Percentiles rank a stretch among this genome's conserved stretches.
Conservation (phyloP, 2,797 vertebrate species). For the Bovichtus variegatus region DNA sequence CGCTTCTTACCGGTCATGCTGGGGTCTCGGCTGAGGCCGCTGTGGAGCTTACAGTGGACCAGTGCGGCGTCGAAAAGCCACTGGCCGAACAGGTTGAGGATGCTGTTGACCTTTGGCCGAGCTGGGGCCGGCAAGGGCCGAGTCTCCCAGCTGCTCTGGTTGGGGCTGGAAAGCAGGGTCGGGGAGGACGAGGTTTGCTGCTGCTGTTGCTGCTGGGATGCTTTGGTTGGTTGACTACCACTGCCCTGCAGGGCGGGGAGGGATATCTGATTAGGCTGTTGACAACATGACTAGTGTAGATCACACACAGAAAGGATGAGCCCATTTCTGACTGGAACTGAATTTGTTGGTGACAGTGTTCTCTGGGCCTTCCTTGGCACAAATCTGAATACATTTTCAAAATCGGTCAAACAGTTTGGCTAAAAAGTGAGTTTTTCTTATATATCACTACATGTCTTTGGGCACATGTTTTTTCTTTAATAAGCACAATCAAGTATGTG, state of each 20-base stretch:
- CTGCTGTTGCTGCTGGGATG: conserved; percentile 85
- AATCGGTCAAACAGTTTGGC: no score
- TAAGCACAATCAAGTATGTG: no score
- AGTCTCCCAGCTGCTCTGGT: conserved; percentile 94
- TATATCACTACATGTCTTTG: no score
- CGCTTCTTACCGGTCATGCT: conserved; percentile 95
- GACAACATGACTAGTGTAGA: background rate
- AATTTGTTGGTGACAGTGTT: no score
- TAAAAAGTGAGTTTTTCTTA: no score
- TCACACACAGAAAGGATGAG: background rate
- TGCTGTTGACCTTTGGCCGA: conserved; percentile 97
- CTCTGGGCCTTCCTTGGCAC: no score
- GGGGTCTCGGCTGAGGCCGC: conserved; percentile 94
- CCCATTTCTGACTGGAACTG: no score
- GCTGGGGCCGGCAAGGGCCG: conserved; percentile 93
- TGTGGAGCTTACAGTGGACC: conserved; percentile 98
- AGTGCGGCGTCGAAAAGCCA: conserved; percentile 97
- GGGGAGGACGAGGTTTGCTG: conserved; percentile 88
- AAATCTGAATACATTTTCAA: no score
- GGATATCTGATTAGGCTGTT: background rate
- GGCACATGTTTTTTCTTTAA: no score
- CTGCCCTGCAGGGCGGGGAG: conserved; percentile 82
- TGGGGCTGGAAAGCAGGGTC: conserved; percentile 94
- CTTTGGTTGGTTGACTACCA: conserved; percentile 90
- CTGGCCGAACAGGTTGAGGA: conserved; percentile 96